phyloP scores from a whole-genome alignment of 2,113 vertebrate genomes.

The Sturnira hondurensis region DNA sequence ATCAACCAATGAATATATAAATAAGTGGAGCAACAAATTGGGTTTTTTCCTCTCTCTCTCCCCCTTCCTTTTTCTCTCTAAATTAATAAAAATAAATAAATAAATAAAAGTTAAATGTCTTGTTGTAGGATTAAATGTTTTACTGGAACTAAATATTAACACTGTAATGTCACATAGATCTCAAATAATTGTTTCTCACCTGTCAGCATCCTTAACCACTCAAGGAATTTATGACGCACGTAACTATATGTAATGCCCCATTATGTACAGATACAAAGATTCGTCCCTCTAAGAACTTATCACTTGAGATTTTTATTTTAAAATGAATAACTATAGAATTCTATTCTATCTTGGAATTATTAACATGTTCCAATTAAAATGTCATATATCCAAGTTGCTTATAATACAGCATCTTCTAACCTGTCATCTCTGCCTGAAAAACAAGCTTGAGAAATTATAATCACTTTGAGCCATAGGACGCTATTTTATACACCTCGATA shows the following conservation, averaged over 20 bases:
- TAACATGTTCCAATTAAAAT: conserved; percentile 57
- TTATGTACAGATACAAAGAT: background rate
- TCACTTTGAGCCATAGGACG: conserved; percentile 3
- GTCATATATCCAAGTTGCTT: conserved; percentile 17
- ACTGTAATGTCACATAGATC: background rate
- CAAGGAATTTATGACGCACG: background rate
- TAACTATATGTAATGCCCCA: background rate
- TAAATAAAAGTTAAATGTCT: conserved; percentile 7
- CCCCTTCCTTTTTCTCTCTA: too few species aligned
- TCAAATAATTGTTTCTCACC: background rate
- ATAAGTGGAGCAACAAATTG: too few species aligned
- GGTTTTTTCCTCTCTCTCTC: too few species aligned
- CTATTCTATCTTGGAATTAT: background rate
- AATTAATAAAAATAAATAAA: too few species aligned
- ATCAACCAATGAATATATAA: too few species aligned
- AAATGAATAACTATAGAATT: conserved; percentile 10
- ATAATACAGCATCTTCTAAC: conserved; percentile 21
- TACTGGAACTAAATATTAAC: background rate
- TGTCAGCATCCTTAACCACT: background rate
- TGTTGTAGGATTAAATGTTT: conserved; percentile 5
- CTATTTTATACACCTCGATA: conserved; percentile 36
- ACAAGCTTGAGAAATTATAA: conserved; percentile 49
- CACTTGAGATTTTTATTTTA: background rate
- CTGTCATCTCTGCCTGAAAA: conserved; percentile 41
- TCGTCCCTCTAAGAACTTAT: background rate